Evolutionary conservation across 2,888 invertebrate species (phyloP), one percentile per base, ranked within the genome.

Genomic region (Sinentomon sp.): DNA sequence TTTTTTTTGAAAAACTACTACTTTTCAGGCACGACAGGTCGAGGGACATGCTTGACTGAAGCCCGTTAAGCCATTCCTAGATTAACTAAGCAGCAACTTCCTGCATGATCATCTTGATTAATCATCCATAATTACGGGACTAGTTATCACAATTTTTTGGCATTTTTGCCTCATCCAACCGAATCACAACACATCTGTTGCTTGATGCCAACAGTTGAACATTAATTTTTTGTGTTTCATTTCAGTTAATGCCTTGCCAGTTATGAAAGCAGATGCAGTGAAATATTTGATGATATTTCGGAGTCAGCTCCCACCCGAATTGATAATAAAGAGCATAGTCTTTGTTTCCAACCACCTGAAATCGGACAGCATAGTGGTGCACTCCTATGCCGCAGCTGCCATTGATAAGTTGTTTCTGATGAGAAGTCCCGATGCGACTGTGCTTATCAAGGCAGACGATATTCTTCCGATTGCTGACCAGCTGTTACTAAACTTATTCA

Each of bases 241-340:
- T 64, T 39, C 57, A 83, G 83, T 83, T 6, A 73, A 76, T 47
- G 71, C 74, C 43, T 55, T 73, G 37, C 83, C 89, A 0, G 83
- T 99, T 2, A 55, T 99, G 19, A 89, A 89, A 52, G 89, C 94
- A 1, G 94, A 92, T 52, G 76, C 83, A 3, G 69, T 99, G 33
- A 94, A 94, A 52, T 97, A 83, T 50, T 55, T 94, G 7, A 87
- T 94, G 72, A 82, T 80, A 5, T 97, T 97, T 56, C 66, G 97
- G 36, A 76, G 76, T 35, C 65, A 92, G 44, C 59, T 97, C 38
- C 77, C 83, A 0, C 64, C 65, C 29, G 75, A 80, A 40, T 59
- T 74, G 9, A 59, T 92, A 23, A 52, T 72, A 26, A 63, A 64
- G 3, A 64, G 73, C 13, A 53, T 94, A 33, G 82, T 85, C 0